Conservation (phyloP, 53 echinoderm and acorn worm species). For the Arbacia lixula region DNA sequence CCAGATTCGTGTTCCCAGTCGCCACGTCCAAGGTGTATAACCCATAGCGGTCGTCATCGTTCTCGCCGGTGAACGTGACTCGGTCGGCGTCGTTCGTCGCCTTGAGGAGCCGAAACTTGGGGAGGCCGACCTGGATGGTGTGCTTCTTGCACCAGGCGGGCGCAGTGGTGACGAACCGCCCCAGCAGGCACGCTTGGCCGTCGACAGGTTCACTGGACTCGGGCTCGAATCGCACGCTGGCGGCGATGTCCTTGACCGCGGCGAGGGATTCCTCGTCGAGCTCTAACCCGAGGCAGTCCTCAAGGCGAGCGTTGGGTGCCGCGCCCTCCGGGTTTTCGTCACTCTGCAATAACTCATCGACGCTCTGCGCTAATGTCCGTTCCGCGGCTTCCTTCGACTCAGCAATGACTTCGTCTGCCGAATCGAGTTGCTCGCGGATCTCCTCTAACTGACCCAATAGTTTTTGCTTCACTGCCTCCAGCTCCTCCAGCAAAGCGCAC, state of each 20-base stretch:
- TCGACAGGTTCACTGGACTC: neutral
- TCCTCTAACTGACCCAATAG: constrained; percentile 29
- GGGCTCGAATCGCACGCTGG: constrained; percentile 37
- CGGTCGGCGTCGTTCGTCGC: constrained; percentile 25
- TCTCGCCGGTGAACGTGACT: constrained; percentile 37
- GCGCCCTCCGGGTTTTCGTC: too few relatives aligned
- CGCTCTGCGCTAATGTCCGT: neutral
- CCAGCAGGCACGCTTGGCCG: neutral
- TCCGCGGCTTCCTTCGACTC: constrained; percentile 7
- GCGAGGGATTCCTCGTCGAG: constrained; percentile 14
- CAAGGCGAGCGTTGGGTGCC: constrained; percentile 4
- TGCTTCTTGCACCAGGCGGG: constrained; percentile 45
- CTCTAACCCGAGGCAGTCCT: constrained; percentile 23
- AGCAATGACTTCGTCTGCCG: constrained; percentile 9
- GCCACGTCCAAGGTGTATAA: constrained; percentile 40
- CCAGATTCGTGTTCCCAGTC: constrained; percentile 11
- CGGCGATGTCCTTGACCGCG: neutral
- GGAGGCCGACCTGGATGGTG: constrained; percentile 44
- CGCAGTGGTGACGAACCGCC: constrained; percentile 42
- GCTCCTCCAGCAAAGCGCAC: constrained; percentile 6
- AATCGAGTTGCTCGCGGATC: neutral
- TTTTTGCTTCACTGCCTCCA: constrained; percentile 12
- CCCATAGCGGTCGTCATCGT: neutral
- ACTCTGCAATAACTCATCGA: neutral
- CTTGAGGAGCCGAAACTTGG: constrained; percentile 38